Evolutionary conservation across 2,888 invertebrate genomes (phyloP).

Genomic region (Acanthococcus lagerstroemiae): DNA sequence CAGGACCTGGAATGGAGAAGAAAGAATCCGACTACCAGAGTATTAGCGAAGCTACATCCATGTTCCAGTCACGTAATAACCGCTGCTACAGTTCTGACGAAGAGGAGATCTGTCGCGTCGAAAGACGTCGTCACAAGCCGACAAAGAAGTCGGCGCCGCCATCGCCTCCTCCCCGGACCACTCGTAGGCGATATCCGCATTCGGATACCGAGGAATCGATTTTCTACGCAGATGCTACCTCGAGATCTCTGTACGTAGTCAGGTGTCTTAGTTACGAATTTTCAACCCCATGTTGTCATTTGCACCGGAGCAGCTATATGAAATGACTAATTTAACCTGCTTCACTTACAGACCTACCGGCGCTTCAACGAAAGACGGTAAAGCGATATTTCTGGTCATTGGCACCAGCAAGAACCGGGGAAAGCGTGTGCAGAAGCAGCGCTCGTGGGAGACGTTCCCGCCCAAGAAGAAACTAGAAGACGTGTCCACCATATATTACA

Average conservation of each 20-base stretch:
- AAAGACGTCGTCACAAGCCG: slow-evolving; percentile 5
- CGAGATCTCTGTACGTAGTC: slow-evolving; percentile 13
- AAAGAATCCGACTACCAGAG: slow-evolving; percentile 30
- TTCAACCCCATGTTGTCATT: neutral
- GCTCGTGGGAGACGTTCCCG: slow-evolving; percentile 55
- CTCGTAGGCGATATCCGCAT: slow-evolving; percentile 36
- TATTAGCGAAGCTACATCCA: slow-evolving; percentile 26
- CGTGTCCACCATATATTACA: slow-evolving; percentile 35
- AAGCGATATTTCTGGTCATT: slow-evolving; percentile 47
- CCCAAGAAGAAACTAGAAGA: slow-evolving; percentile 42
- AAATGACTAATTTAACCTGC: neutral
- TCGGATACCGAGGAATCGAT: slow-evolving; percentile 39
- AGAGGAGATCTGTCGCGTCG: neutral
- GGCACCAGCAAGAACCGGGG: slow-evolving; percentile 37
- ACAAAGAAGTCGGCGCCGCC: slow-evolving; percentile 23
- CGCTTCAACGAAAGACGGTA: slow-evolving; percentile 39
- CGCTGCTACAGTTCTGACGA: slow-evolving; percentile 27
- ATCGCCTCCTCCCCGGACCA: slow-evolving; percentile 5
- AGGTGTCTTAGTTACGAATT: neutral
- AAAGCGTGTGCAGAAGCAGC: slow-evolving; percentile 49
- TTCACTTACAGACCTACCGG: slow-evolving; percentile 13
- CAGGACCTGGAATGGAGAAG: slow-evolving; percentile 3
- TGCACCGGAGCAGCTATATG: neutral
- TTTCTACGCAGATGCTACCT: slow-evolving; percentile 39
- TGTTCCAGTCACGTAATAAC: slow-evolving; percentile 8